Base-by-base conservation (phyloP, 2,888 invertebrate genomes). In the Lasioglossum morio region DNA sequence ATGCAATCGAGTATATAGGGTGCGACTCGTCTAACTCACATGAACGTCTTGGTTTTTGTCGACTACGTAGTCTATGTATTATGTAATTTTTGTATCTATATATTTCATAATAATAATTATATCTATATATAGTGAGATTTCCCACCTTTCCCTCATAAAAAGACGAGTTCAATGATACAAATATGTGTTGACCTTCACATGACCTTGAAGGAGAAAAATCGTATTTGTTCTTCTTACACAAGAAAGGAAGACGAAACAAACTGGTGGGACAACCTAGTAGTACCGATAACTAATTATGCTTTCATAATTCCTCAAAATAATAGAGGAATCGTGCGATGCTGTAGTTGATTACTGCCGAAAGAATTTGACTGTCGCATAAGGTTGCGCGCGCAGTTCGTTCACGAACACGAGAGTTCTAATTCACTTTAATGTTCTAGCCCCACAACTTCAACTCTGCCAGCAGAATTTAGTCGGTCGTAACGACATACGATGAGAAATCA, bases 401-500 rank as follows among this genome's bases (percentile, higher is more conserved):
- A 34, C 4, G 37, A 63, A 48, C 34, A 46, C 2, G 7, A 34
- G 73, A 69, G 69, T 69, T 82, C 53, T 57, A 79, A 73, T 74
- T 23, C 48, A 69, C 30, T 81, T 72, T 77, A 72, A 70, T 27
- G 37, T 72, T 63, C 46, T 4, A 30, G 72, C 46, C 8, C 19
- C n/a, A 2, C 48, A 63, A 34, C 34, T 48, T 27, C 48, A 19
- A 53, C 40, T 72, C 37, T 23, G 16, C 12, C 37, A 30, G 27
- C 19, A 72, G 72, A 63, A 82, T 77, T 23, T 73, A 53, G 12
- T 16, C 40, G 77, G 27, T 37, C 7, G 34, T 72, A 83, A 76
- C 57, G 57, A 66, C 48, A 30, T 79, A 27, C 72, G 75, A 78
- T 37, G 77, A 78, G 70, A 63, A 72, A 82, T 75, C 70, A 82